Evolutionary conservation across 1,140 invertebrate genomes (phyloP).

Genomic region (Anoplolepis gracilipes): DNA sequence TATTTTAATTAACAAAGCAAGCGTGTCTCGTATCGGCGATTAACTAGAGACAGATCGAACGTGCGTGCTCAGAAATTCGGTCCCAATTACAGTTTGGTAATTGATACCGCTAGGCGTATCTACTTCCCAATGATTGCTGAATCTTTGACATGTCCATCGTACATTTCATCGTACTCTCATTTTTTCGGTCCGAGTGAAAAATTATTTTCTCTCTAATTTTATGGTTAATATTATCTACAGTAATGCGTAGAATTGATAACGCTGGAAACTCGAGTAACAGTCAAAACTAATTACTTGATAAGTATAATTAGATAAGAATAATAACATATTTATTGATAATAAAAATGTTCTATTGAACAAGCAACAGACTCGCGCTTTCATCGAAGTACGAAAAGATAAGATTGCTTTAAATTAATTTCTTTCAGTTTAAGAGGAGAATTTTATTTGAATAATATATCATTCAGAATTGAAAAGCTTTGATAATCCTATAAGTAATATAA

Average conservation of each 20-base stretch:
- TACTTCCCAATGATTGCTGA: slow-evolving; percentile 73
- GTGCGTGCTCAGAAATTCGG: slow-evolving; percentile 80
- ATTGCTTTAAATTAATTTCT: not conserved
- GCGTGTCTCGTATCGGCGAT: slow-evolving; percentile 46
- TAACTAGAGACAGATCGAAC: slow-evolving; percentile 65
- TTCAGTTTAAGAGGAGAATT: not conserved
- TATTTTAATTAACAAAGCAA: slow-evolving; percentile 81
- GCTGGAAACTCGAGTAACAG: not conserved
- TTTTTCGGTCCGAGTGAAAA: slow-evolving; percentile 7
- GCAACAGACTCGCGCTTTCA: not conserved
- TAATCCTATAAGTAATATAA: not conserved
- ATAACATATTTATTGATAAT: not conserved
- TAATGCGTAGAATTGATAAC: not conserved
- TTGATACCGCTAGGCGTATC: slow-evolving; percentile 81
- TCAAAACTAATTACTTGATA: not conserved
- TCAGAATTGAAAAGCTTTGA: not conserved
- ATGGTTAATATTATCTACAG: not conserved
- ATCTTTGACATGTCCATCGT: slow-evolving; percentile 76
- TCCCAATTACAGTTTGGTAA: slow-evolving; percentile 82
- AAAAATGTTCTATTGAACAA: not conserved
- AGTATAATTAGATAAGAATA: not conserved
- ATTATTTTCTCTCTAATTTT: not conserved
- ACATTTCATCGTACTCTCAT: slow-evolving; percentile 14
- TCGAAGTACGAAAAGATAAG: not conserved
- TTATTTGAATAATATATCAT: not conserved